Base-by-base conservation (phyloP, 2,888 invertebrate genomes). In the Crioceris asparagi region DNA sequence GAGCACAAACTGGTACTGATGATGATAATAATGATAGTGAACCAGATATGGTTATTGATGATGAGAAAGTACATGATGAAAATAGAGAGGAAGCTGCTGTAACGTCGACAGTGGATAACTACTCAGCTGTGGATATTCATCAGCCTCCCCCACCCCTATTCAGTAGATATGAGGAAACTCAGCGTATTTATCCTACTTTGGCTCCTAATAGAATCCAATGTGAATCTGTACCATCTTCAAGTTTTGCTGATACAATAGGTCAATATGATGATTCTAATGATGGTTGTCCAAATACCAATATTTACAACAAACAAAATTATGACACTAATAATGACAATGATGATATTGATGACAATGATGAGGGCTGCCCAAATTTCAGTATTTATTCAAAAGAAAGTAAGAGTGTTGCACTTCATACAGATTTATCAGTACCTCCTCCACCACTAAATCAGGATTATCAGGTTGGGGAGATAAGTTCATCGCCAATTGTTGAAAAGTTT, bases 351-450 rank as follows among this genome's bases (percentile, higher is more conserved):
- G 67, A 67, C 40, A 67, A 67, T 1, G 69, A 72, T 42, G 79
- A 81, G 1, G 83, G 81, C 50, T 87, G 86, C 61, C 87, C 87
- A 3, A 87, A 87, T 61, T 85, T 85, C 60, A 82, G 82, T 8
- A 82, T 87, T 47, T 87, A 87, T 63, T 87, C 87, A 0, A 79
- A 81, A 6, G 77, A 83, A 51, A 84, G 84, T 41, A 79, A 84
- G 55, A 79, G 80, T 48, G 73, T 83, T 34, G 81, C 81, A 1
- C 70, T 75, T 48, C 71, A 68, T 32, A 67, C 68, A 0, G 69
- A 62, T 41, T 44, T 59, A 29, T 46, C 52, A 4, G 27, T 43
- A 11, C 21, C 33, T n/a, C 40, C 37, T 15, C 18, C 25, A 8
- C 15, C 14, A 14, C 25, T 12, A 21, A 29, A 29, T 12, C 25